These are phyloP conservation scores for Dryomyza anilis DNA, from an alignment of 2,888 invertebrate species.

Conservation along the genomic window DNA sequence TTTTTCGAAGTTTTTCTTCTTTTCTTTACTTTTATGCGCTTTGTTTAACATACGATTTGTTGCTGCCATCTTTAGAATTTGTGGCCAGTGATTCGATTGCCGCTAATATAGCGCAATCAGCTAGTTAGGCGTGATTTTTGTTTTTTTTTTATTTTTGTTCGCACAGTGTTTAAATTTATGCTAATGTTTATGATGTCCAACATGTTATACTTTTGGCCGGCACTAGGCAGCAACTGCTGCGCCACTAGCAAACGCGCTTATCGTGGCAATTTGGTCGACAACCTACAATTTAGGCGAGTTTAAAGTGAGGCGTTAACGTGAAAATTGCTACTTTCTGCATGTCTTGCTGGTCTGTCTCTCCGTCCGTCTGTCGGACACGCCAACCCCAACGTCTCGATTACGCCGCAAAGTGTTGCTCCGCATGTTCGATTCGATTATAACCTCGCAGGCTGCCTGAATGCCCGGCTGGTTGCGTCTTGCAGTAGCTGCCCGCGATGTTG, in stretches of 20 bases:
- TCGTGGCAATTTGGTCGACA: not conserved
- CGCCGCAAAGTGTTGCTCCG: slow-evolving; percentile 17
- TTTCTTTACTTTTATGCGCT: not conserved
- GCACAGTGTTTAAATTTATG: slow-evolving; percentile 48
- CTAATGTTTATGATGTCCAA: slow-evolving; percentile 56
- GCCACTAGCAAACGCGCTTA: not conserved
- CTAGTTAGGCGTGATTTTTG: not conserved
- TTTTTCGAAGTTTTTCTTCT: not conserved
- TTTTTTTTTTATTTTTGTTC: not conserved
- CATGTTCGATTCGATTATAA: slow-evolving; percentile 5
- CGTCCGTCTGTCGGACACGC: not conserved
- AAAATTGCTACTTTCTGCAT: slow-evolving; percentile 24
- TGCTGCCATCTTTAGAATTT: slow-evolving; percentile 10
- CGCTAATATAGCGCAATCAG: no score
- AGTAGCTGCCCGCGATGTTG: slow-evolving; percentile 12
- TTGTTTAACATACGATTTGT: slow-evolving; percentile 21
- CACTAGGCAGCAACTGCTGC: not conserved
- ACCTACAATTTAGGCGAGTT: slow-evolving; percentile 8
- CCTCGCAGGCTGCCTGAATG: not conserved
- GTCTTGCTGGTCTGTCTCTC: not conserved
- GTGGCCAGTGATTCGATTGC: no score
- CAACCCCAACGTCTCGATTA: not conserved
- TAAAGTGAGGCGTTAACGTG: slow-evolving; percentile 25
- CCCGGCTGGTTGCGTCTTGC: slow-evolving; percentile 3
- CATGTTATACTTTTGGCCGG: slow-evolving; percentile 53